Evolutionary conservation across 2,797 vertebrate genomes (phyloP), one percentile per base, ranked within the genome.

Genomic region (Catostomus latipinnis): DNA sequence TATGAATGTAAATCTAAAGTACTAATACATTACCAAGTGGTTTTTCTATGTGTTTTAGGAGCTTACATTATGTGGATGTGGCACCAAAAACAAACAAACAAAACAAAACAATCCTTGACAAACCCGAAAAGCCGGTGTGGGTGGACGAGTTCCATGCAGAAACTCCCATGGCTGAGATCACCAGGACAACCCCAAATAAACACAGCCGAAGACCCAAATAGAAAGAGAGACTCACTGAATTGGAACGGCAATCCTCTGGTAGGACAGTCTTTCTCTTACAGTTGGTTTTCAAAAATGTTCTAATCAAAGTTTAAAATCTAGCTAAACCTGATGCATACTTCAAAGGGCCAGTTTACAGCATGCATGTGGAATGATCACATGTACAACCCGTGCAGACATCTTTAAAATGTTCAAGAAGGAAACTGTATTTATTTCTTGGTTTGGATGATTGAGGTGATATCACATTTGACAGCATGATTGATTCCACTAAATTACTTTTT

Each of bases 161-260:
- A 8, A 13, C 43, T 70, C 58, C 67, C 66, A 63, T 50, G 66
- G 53, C 34, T 13, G n/a, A 12, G n/a, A 12, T 83, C 76, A 71
- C 81, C 54, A 80, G 46, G 81, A 75, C 81, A 80, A 80, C 76
- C 48, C 52, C 52, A 72, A 5, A 62, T 60, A 73, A 70, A 61
- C 52, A 50, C 65, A 74, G 58, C 62, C 13, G 43, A 70, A 54
- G 54, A 53, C n/a, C 49, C n/a, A 34, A 34, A 34, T 1, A 14
- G 0, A 56, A 12, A 54, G 10, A 56, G 14, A 54, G 10, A 73
- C 16, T 60, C 13, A 12, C 5, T 14, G 10, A 11, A 13, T 54
- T 43, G 53, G 5, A 43, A 10, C n/a, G 1, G 5, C 16, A 16
- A 45, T 49, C 65, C 34, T 43, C 11, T 46, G 73, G 68, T 65